These are phyloP conservation scores for Gobius niger DNA, from an alignment of 2,113 vertebrate species.

Conservation along the genomic window DNA sequence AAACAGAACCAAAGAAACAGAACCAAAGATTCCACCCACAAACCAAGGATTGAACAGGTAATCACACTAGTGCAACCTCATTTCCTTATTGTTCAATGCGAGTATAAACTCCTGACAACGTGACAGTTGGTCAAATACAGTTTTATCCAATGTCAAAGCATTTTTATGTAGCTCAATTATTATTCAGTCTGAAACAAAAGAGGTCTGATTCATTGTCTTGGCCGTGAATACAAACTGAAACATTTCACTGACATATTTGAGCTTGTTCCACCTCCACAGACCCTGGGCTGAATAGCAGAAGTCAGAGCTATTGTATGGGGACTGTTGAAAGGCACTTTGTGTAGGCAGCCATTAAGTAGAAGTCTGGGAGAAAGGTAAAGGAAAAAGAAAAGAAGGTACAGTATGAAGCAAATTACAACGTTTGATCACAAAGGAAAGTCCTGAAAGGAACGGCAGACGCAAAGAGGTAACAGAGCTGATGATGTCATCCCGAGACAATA, in stretches of 20 bases:
- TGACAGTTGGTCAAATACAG: conserved; percentile 1
- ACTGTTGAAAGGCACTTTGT: conserved; percentile 63
- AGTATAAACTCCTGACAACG: neutral
- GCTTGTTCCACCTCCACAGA: conserved; percentile 22
- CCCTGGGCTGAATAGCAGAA: conserved; percentile 27
- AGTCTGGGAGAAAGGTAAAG: conserved; percentile 37
- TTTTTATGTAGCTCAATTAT: neutral
- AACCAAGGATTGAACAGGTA: neutral
- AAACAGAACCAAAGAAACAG: too few species aligned
- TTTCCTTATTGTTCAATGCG: neutral
- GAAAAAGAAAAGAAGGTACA: conserved; percentile 19
- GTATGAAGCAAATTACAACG: conserved; percentile 51
- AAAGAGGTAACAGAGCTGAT: conserved; percentile 14
- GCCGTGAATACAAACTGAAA: conserved; percentile 9
- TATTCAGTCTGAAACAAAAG: neutral
- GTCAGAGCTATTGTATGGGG: conserved; percentile 44
- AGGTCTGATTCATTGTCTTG: conserved; percentile 25
- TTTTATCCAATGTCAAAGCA: conserved; percentile 1
- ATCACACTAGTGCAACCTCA: neutral
- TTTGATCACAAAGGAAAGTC: conserved; percentile 56
- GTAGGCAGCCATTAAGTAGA: conserved; percentile 52
- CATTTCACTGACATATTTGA: conserved; percentile 12
- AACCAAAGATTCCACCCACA: too few species aligned
- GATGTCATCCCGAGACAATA: conserved; percentile 40
- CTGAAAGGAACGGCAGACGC: conserved; percentile 41